phyloP scores from a whole-genome alignment of 2,888 invertebrate genomes.

The Ornithoptera alexandrae region DNA sequence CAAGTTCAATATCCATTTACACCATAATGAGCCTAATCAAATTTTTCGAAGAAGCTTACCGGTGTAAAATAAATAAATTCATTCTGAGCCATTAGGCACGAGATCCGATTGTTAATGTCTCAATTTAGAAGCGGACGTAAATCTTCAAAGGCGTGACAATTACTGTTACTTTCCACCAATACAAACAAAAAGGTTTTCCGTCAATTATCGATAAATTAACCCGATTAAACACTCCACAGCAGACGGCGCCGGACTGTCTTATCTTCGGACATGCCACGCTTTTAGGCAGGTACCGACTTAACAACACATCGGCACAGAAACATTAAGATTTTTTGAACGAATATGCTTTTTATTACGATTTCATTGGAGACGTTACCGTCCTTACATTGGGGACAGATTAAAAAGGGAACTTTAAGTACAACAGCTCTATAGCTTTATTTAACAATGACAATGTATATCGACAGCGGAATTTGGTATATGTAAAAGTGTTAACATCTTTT shows the following conservation, averaged over 20 bases:
- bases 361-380: constrained; percentile 39
- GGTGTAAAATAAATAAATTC: constrained; percentile 76
- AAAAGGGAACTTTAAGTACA: constrained; percentile 2
- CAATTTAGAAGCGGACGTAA: constrained; percentile 80
- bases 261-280: constrained; percentile 77
- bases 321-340: constrained; percentile 67
- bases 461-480: too few species aligned
- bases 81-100: constrained; percentile 79
- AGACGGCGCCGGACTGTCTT: constrained; percentile 75
- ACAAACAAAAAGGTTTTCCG: constrained; percentile 80
- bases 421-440: too few species aligned
- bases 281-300: constrained; percentile 73
- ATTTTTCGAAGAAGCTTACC: constrained; percentile 66
- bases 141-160: constrained; percentile 81
- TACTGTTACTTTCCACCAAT: constrained; percentile 79
- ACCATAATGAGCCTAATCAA: constrained; percentile 49
- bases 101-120: constrained; percentile 79
- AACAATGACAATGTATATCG: too few species aligned
- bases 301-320: constrained; percentile 58
- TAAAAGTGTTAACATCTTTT: too few species aligned
- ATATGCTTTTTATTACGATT: constrained; percentile 72
- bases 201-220: constrained; percentile 81
- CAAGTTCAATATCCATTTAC: constrained; percentile 49
- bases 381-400: constrained; percentile 19
- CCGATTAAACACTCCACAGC: constrained; percentile 75